Evolutionary conservation across 2,113 vertebrate genomes (phyloP).

Genomic region (Lucifuga dentata): DNA sequence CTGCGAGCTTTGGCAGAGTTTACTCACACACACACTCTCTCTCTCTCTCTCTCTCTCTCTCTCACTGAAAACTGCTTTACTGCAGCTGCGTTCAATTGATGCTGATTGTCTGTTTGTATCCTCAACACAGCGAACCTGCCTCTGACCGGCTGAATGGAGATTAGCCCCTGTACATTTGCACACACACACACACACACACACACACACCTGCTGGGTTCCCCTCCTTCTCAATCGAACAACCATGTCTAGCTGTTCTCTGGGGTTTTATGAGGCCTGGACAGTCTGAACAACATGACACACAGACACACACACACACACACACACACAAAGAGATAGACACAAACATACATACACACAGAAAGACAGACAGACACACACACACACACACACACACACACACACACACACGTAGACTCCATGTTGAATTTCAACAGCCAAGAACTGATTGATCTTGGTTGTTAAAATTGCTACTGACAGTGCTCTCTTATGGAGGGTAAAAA

Average conservation of each 20-base stretch:
- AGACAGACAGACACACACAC: neutral
- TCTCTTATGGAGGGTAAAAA: too few relatives aligned
- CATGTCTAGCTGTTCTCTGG: conserved; percentile 23
- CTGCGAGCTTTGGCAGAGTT: too few relatives aligned
- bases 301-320: neutral
- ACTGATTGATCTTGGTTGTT: too few relatives aligned
- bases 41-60: too few relatives aligned
- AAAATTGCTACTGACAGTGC: too few relatives aligned
- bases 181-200: conserved; percentile 9
- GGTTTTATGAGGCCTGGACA: conserved; percentile 12
- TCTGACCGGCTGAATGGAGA: conserved; percentile 8
- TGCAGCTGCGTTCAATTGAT: neutral
- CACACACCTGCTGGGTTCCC: conserved; percentile 37
- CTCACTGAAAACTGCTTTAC: neutral
- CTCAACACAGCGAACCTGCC: too few relatives aligned
- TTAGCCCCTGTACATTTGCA: conserved; percentile 7
- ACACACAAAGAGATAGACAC: conserved; percentile 6
- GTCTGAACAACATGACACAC: conserved; percentile 20
- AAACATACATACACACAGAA: neutral
- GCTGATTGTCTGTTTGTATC: neutral
- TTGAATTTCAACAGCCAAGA: too few relatives aligned
- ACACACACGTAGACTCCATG: too few relatives aligned
- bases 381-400: too few relatives aligned
- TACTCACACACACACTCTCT: too few relatives aligned
- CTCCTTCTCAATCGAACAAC: conserved; percentile 31